These are phyloP conservation scores for Dynastes tityus DNA, from an alignment of 2,888 invertebrate genomes.

Conservation along the genomic window DNA sequence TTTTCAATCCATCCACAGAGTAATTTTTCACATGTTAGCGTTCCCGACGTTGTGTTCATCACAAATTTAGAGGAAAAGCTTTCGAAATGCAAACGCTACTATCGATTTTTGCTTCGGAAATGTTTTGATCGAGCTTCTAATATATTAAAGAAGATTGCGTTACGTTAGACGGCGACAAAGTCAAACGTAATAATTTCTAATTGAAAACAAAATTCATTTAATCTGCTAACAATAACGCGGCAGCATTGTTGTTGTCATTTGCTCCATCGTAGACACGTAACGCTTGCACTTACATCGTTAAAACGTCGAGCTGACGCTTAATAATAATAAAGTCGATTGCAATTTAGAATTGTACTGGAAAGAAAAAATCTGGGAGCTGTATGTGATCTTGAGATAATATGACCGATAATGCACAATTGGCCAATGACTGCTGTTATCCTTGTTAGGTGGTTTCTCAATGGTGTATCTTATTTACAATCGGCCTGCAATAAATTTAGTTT, in stretches of 20 bases:
- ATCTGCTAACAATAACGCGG: constrained; percentile 18
- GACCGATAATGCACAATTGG: constrained; percentile 63
- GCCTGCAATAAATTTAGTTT: constrained; percentile 61
- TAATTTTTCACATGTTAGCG: not conserved
- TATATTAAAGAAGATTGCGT: constrained; percentile 39
- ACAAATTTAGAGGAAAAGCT: constrained; percentile 30
- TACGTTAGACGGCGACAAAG: constrained; percentile 6
- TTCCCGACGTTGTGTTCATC: constrained; percentile 12
- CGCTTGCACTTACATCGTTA: not conserved
- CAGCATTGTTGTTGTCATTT: not conserved
- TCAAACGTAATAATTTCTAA: constrained; percentile 35
- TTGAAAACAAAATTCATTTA: constrained; percentile 33
- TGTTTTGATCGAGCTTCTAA: constrained; percentile 29
- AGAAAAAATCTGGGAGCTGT: constrained; percentile 49
- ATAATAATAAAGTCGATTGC: not conserved
- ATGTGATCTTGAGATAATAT: constrained; percentile 65
- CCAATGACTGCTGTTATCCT: constrained; percentile 63
- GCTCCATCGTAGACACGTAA: constrained; percentile 2
- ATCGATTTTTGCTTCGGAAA: constrained; percentile 27
- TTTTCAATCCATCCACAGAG: constrained; percentile 8
- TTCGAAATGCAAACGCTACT: not conserved
- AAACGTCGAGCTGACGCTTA: not conserved
- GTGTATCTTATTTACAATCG: constrained; percentile 63
- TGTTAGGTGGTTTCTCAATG: constrained; percentile 63
- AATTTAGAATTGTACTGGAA: not conserved